Evolutionary conservation across 2,888 invertebrate species (phyloP), one percentile per base, ranked within the genome.

Genomic region (Drosophila incognita): DNA sequence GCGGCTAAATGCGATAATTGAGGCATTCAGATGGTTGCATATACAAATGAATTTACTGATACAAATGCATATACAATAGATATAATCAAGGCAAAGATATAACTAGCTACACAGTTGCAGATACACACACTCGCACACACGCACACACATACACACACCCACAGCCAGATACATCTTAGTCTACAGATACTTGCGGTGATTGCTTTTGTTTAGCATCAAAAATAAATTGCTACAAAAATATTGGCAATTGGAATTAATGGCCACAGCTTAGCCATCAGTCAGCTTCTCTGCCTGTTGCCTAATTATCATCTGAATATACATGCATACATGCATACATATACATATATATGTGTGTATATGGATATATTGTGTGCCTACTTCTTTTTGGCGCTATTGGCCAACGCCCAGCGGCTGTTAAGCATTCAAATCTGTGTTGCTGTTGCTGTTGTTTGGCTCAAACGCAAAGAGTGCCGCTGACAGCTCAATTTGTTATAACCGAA

Each of bases 201-300:
- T 58, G 71, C 71, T 57, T 77, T 79, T 81, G 69, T 79, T 81
- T 69, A 64, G 78, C 73, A 81, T 67, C 69, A 51, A 52, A 81
- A 81, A 81, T 78, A 79, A 81, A 81, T 79, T 81, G 78, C 78
- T 69, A 68, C 64, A 59, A 76, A 87, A 82, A 89, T 84, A 85
- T 85, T 80, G 90, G 81, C 85, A 85, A 85, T 85, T 90, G 77
- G 86, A 88, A 86, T 83, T 90, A 85, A 89, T 85, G 77, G 84
- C 56, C 67, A 63, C 67, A 51, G 77, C 71, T 67, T 52, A 71
- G 60, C 57, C 56, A 58, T 27, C 62, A 15, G 54, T 27, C 62
- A 15, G 54, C 69, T 49, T 13, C 38, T 35, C 66, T 18, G 59
- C 60, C 35, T 58, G 67, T 64, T 70, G 77, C 62, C 78, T 77